A percentile compares a stretch with the other conserved stretches of the same genome.
phyloP scores from a whole-genome alignment of 2,113 vertebrate genomes.

The Alligator sinensis region DNA sequence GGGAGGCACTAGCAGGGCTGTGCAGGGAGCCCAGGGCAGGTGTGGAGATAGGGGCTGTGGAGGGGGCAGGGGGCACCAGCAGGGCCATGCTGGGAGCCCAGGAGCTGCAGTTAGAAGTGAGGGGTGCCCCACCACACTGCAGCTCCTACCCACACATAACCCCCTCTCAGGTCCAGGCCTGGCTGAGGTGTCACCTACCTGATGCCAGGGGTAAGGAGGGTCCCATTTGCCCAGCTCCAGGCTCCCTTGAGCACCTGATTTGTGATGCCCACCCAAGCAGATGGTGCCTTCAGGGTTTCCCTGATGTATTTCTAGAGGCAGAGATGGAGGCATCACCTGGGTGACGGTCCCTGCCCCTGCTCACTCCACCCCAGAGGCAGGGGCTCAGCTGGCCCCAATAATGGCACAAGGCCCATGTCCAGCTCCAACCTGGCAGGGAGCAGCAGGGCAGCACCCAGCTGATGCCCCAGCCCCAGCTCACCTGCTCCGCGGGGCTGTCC shows the following conservation, averaged over 20 bases:
- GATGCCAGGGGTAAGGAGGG: not conserved
- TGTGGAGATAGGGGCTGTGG: no score
- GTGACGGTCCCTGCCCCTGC: not conserved
- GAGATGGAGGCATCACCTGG: accelerated
- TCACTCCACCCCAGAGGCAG: not conserved
- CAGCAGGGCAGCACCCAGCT: no score
- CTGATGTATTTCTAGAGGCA: not conserved
- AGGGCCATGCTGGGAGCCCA: no score
- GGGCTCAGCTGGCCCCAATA: not conserved
- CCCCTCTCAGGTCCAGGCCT: no score
- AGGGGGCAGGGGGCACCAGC: no score
- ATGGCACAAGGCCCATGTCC: not conserved
- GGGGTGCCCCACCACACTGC: no score
- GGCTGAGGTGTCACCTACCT: not conserved
- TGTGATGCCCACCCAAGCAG: constrained; percentile 17
- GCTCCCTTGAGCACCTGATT: not conserved
- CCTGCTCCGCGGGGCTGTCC: not conserved
- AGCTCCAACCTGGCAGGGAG: no score
- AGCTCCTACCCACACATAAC: no score
- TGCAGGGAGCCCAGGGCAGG: no score
- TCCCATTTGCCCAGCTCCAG: not conserved
- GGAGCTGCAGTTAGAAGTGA: no score
- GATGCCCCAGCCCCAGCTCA: not conserved
- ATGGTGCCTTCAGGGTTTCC: not conserved
- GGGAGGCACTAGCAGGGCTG: no score